Base-by-base conservation (phyloP, 2,888 invertebrate genomes). In the Trissolcus japonicus region DNA sequence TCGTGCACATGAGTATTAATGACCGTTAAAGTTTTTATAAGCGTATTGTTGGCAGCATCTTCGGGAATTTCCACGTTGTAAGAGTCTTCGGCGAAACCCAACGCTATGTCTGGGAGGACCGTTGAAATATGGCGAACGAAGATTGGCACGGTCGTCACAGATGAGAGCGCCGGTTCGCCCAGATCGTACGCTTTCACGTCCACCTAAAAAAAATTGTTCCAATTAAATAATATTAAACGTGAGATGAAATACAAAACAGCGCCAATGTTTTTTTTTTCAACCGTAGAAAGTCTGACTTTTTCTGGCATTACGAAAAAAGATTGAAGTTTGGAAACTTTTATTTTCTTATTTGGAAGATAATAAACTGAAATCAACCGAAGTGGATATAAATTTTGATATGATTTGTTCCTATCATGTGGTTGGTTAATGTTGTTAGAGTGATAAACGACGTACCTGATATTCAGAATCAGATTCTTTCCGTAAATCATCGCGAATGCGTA, bases 81-180 rank as follows among this genome's bases (percentile, higher is more conserved):
- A 0, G 94, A 92, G 56, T 95, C 95, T 85, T 97, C 97, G 6
- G 95, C 95, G 86, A 98, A 98, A 0, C 97, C 95, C 29, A 97
- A 90, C 0, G 95, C 95, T 6, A 94, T 93, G 91, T 95, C 92
- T 4, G 93, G 92, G 0, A 92, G 91, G 6, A 94, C 93, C 0
- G 93, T 93, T 0, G 95, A 93, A 0, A 95, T 93, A 86, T 96
- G 96, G 62, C 95, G 93, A 13, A 97, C 95, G 84, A 94, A 95
- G 3, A 98, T 92, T 0, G 94, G 95, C 0, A 97, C 92, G 2
- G 95, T 94, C 7, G 94, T 93, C 0, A 95, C 94, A 0, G 96
- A 95, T 0, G 95, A 95, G 82, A 96, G 90, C 82, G 95, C 94
- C 0, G 95, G 97, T 51, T 95, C 95, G 0, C 95, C 97, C 86